Base-by-base conservation (phyloP, 2,888 invertebrate genomes). In the Schizotus pectinicornis region DNA sequence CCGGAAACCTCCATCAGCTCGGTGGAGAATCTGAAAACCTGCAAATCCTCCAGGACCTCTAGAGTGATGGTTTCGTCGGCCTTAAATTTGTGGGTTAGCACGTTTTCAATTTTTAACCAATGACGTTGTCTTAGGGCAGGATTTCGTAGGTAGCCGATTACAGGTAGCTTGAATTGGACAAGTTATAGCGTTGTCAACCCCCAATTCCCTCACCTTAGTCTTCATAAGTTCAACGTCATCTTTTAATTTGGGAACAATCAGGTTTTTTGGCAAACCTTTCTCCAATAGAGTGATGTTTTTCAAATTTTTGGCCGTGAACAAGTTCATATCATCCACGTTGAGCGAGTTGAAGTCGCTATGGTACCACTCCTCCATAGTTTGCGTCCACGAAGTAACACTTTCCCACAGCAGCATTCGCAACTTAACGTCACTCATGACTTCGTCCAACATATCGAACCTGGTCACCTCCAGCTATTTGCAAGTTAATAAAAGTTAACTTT, bases 1-100 rank as follows among this genome's bases (percentile, higher is more conserved):
- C 89, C 90, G 0, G 94, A 91, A 6, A 95, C 87, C 73, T 95
- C 93, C 86, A 91, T 89, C 9, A 96, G 78, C 60, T 89, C 86
- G 7, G 89, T 86, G 0, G 87, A 85, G 68, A 87, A 86, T 45
- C 86, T 85, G 78, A 94, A 94, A 0, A 89, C 90, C n/a, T 88
- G 85, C 3, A 90, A 81, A 0, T 88, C 85, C 58, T 91, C 89
- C 42, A 94, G 83, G 14, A 86, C 79, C 8, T 84, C 83, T 9
- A 95, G 80, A 0, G 88, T 90, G 12, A 92, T 71, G 7, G 80
- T 77, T 67, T 86, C 86, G 30, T 91, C 91, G 0, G 87, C 84
- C 35, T 86, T 86, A 68, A 93, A 87, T 67, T 91, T 89, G n/a
- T 88, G 86, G 59, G 84, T 83, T 1, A 95, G 75, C 8, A 91